Evolutionary conservation across 2,797 vertebrate genomes (phyloP), one percentile per base, ranked within the genome.

Genomic region (Bucorvus abyssinicus): DNA sequence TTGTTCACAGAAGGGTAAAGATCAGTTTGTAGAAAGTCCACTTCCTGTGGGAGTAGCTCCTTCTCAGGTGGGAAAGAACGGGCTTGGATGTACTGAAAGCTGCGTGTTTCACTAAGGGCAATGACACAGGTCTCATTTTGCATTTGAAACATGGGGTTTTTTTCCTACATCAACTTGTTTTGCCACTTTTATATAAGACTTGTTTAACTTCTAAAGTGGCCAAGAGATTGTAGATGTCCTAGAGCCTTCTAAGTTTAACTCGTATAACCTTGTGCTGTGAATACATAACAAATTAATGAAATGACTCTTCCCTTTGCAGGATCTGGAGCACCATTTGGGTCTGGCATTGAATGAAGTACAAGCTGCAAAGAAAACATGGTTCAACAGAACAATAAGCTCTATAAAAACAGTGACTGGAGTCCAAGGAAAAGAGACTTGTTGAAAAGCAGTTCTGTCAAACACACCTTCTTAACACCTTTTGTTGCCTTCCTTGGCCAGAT

Each of bases 291-390:
- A 76, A 75, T 65, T 65, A 92, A 81, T 50, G 53, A 64, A 76
- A 63, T 91, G 45, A 34, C 49, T 68, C 79, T 94, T 92, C 40
- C 38, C 10, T 80, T 91, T 80, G 40, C 97, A 99, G 99, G 99
- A 99, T 93, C 97, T 99, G 97, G 99, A 99, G 97, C 99, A 99
- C 79, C 99, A 99, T 93, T 97, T 99, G 97, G 99, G 99, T 89
- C 98, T 99, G 93, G 99, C 99, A 38, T 97, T 99, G 61, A 99
- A 98, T 5, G 99, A 99, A 97, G 99, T 99, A 32, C 99, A 99
- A 97, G 99, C 99, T 9, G 99, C 99, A 95, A 99, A 99, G 98
- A 99, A 99, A 98, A 99, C 99, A 6, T 99, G 99, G 99, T 99
- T 99, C 98, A 99, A 99, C 98, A 98, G 99, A 96, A 99, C 99